phyloP scores from a whole-genome alignment of 1,140 invertebrate species.

The Bombus picipes region DNA sequence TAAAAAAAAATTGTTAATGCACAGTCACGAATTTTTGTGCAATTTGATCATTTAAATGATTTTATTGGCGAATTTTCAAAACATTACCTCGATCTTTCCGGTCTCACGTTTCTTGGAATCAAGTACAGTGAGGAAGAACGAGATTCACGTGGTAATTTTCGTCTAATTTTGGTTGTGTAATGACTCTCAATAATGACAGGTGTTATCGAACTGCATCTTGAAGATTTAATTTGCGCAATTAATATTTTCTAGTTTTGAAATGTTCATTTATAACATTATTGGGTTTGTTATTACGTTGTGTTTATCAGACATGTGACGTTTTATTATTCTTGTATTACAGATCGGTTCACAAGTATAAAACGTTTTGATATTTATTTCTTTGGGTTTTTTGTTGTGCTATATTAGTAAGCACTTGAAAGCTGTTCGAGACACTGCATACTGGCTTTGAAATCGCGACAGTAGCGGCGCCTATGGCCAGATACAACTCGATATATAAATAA shows the following conservation, averaged over 20 bases:
- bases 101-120: neutral
- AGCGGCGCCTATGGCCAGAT: conserved; percentile 31
- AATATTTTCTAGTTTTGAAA: neutral
- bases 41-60: too few relatives aligned
- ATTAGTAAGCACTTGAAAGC: conserved; percentile 15
- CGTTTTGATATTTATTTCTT: neutral
- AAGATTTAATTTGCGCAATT: neutral
- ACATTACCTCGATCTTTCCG: conserved; percentile 5
- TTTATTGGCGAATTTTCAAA: neutral
- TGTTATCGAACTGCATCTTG: conserved; percentile 8
- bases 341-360: neutral
- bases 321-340: neutral
- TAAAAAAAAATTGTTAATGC: neutral
- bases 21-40: neutral
- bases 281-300: neutral
- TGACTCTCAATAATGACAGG: conserved; percentile 9
- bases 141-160: neutral
- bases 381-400: neutral
- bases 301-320: neutral
- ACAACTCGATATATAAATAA: conserved; percentile 49
- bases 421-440: conserved; percentile 29
- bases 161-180: conserved; percentile 6
- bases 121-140: neutral
- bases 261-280: neutral
- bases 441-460: conserved; percentile 43